Evolutionary conservation across 2,888 invertebrate species (phyloP).

Genomic region (Spilosoma lubricipeda): DNA sequence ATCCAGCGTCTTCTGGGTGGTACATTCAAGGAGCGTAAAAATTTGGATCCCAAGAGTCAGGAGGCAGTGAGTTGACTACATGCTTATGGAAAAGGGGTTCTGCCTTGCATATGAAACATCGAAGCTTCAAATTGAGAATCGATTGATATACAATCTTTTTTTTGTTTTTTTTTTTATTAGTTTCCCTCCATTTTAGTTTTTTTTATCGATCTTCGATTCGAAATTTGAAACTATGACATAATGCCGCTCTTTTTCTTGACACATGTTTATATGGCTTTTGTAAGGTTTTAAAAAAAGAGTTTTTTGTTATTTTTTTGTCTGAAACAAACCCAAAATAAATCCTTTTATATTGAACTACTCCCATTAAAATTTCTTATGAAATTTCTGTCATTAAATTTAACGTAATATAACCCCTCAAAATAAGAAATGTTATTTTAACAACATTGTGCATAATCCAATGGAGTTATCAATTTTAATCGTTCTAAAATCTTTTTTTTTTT

Average conservation of each 20-base stretch:
- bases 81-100: slow-evolving; percentile 49
- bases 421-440: background rate
- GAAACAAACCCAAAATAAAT: background rate
- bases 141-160: slow-evolving; percentile 21
- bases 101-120: slow-evolving; percentile 33
- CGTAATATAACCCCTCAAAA: slow-evolving; percentile 4
- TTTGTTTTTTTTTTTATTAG: slow-evolving; percentile 6
- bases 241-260: slow-evolving; percentile 35
- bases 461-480: slow-evolving; percentile 26
- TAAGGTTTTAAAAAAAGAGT: background rate
- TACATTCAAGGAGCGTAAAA: slow-evolving; percentile 87
- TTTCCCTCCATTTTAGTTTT: background rate
- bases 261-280: slow-evolving; percentile 8
- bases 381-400: slow-evolving; percentile 28
- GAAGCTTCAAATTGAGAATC: slow-evolving; percentile 43
- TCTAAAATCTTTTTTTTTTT: slow-evolving; percentile 22
- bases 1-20: slow-evolving; percentile 92
- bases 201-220: slow-evolving; percentile 26
- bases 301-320: background rate
- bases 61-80: slow-evolving; percentile 88
- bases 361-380: slow-evolving; percentile 3
- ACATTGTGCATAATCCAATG: slow-evolving; percentile 2
- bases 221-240: slow-evolving; percentile 23
- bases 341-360: background rate
- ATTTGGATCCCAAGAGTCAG: slow-evolving; percentile 89